Evolutionary conservation across 2,888 invertebrate species (phyloP), one percentile per base, ranked within the genome.

Genomic region (Scaptomyza cyrtandrae): DNA sequence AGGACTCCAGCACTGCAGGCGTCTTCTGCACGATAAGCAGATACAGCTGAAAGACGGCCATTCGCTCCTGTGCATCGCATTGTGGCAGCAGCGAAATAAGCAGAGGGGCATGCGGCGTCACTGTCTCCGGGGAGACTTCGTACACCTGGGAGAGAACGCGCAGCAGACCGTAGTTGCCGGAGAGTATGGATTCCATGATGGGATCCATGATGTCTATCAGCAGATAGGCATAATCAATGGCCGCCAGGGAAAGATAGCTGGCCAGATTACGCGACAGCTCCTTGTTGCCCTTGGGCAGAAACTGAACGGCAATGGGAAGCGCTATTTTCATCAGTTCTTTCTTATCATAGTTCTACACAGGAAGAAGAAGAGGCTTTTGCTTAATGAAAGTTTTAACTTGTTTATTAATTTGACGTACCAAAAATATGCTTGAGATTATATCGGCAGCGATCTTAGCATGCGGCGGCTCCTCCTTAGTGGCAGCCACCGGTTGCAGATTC

Each of bases 361-460:
- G 1, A 7, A 10, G 24, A 13, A 13, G 2, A 9, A 29, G 14
- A 19, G 11, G 24, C 1, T 4, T 1, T 24, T 13, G 35, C 11
- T 0, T 6, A 1, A 11, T 14, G 11, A 16, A 19, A 9, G 14
- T n/a, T 6, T 41, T 0, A 14, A 16, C 0, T 11, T 3, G 10
- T 5, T 13, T 1, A 11, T n/a, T 2, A 91, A 9, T 4, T 13
- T 16, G 6, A 37, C 94, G 93, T 92, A 97, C 98, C 94, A 98
- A 93, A 93, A 98, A 98, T 91, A 98, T 96, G 92, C 97, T 98
- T 78, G 98, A 97, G 90, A 98, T 96, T 73, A 98, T 95, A 93
- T 98, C 98, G 48, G 97, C 97, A 19, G 98, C 98, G 89, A 98
- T 98, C 93, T 98, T 98, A 49, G 98, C 97, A 94, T 98, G 98